These are phyloP conservation scores for Drosophila nikananu DNA, from an alignment of 1,140 invertebrate genomes.

Conservation along the genomic window DNA sequence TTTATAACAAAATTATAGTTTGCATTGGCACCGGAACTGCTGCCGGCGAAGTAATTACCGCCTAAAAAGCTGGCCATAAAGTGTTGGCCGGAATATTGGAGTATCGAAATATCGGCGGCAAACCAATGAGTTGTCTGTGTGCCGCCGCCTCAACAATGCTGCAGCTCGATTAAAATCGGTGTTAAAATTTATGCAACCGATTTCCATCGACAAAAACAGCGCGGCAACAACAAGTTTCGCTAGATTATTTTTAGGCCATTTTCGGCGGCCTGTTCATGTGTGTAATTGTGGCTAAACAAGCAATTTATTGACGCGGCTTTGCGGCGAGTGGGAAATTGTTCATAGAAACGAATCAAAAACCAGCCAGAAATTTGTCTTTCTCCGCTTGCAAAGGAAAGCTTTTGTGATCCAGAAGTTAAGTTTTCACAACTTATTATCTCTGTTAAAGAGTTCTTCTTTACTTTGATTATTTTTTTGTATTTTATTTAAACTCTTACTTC, in stretches of 20 bases:
- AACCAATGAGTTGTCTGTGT: conserved; percentile 66
- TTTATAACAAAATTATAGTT: conserved; percentile 76
- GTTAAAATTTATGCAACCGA: conserved; percentile 83
- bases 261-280: conserved; percentile 57
- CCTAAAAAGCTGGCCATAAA: conserved; percentile 59
- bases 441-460: not conserved
- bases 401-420: no score
- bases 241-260: conserved; percentile 56
- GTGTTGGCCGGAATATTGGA: conserved; percentile 41
- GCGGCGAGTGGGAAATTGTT: conserved; percentile 58
- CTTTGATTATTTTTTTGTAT: not conserved
- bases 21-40: conserved; percentile 71
- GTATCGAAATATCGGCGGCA: conserved; percentile 30
- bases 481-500: not conserved
- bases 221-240: conserved; percentile 37
- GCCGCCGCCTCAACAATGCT: conserved; percentile 58
- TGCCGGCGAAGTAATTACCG: conserved; percentile 71
- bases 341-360: not conserved
- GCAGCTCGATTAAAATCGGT: conserved; percentile 77
- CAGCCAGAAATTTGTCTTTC: not conserved
- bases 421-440: no score
- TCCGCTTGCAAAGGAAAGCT: no score
- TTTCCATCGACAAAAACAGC: conserved; percentile 62
- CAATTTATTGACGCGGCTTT: conserved; percentile 61
- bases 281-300: conserved; percentile 71